A percentile compares a stretch with the other conserved stretches of the same genome.
Evolutionary conservation across 2,888 invertebrate genomes (phyloP).

Genomic region (Eurytoma californica): DNA sequence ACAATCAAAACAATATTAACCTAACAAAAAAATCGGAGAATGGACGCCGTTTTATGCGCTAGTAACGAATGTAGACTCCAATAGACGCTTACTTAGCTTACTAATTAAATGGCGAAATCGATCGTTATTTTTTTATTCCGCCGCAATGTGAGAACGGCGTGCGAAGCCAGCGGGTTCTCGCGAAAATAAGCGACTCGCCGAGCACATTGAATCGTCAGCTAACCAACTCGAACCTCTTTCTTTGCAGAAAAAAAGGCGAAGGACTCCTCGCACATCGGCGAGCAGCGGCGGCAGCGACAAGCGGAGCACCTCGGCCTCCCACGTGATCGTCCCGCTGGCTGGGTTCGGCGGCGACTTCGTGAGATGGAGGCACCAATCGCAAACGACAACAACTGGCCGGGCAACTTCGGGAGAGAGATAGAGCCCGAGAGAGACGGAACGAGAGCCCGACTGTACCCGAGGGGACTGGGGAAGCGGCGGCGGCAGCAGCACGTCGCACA

Average conservation of each 20-base stretch:
- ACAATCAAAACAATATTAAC: too few species aligned
- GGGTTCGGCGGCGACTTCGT: constrained; percentile 43
- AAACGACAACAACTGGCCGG: constrained; percentile 41
- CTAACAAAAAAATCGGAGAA: too few species aligned
- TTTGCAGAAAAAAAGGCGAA: constrained; percentile 18
- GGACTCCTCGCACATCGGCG: not conserved
- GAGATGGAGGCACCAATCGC: constrained; percentile 55
- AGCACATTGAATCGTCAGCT: too few species aligned
- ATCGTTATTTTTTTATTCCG: too few species aligned
- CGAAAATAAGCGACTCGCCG: too few species aligned
- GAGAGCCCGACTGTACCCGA: not conserved
- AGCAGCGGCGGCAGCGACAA: not conserved
- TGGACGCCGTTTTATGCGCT: too few species aligned
- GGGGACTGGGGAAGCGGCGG: not conserved
- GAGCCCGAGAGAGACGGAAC: constrained; percentile 15
- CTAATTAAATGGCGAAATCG: too few species aligned
- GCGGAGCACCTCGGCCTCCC: not conserved
- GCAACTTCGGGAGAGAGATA: constrained; percentile 36
- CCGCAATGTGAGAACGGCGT: too few species aligned
- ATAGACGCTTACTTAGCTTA: too few species aligned
- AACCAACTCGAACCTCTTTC: not conserved
- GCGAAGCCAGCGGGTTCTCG: too few species aligned
- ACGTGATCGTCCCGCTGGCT: constrained; percentile 36
- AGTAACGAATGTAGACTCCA: too few species aligned
- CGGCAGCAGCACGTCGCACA: not conserved